Evolutionary conservation across 2,113 vertebrate species (phyloP).

Genomic region (Engystomops pustulosus): DNA sequence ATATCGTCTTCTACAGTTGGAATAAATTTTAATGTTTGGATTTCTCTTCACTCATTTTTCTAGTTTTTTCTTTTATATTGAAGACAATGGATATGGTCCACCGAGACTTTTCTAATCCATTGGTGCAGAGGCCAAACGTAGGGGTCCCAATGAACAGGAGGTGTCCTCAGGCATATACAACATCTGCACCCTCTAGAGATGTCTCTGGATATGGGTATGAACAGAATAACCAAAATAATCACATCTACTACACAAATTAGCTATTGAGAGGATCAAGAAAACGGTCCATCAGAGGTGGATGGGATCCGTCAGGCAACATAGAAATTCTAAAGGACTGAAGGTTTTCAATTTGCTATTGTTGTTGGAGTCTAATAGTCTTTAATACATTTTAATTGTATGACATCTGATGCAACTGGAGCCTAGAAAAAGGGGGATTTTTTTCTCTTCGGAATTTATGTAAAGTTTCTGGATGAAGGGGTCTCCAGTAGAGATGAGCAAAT

Average conservation of each 20-base stretch:
- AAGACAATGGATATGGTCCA: background rate
- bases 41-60: background rate
- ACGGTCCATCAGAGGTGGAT: too few relatives aligned
- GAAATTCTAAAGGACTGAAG: too few relatives aligned
- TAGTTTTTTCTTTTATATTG: background rate
- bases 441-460: too few relatives aligned
- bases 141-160: background rate
- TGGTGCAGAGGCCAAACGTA: background rate
- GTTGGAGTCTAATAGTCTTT: background rate
- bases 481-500: too few relatives aligned
- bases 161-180: background rate
- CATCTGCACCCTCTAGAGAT: background rate
- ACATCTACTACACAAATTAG: too few relatives aligned
- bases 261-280: too few relatives aligned
- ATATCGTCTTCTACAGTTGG: background rate
- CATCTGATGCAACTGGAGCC: too few relatives aligned
- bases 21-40: slow-evolving; percentile 5
- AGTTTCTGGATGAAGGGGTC: background rate
- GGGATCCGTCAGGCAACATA: too few relatives aligned
- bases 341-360: background rate
- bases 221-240: too few relatives aligned
- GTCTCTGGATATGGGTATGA: background rate
- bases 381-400: background rate
- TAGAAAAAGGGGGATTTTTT: too few relatives aligned
- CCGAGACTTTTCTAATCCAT: background rate